Percentiles rank a stretch among this genome's conserved stretches.
phyloP scores from a whole-genome alignment of 2,797 vertebrate species.

The Artibeus lituratus region DNA sequence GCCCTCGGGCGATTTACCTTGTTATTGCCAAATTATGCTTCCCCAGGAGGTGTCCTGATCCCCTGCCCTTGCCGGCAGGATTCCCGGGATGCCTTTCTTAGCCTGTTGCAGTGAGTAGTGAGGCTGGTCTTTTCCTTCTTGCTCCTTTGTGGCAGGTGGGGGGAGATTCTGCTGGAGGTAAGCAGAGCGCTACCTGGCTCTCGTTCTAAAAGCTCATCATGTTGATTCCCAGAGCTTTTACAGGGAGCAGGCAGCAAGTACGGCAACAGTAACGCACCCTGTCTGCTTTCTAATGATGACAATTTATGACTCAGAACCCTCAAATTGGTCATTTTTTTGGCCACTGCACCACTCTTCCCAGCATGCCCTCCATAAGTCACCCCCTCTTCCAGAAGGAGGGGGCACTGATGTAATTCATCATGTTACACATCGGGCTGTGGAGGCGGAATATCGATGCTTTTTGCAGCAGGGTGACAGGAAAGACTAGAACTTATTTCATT shows the following conservation, averaged over 20 bases:
- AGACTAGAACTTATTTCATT: neutral
- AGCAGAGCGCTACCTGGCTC: neutral
- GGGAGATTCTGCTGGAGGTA: neutral
- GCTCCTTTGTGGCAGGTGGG: neutral
- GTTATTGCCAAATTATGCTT: neutral
- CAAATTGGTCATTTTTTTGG: slow-evolving; percentile 36
- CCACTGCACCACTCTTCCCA: neutral
- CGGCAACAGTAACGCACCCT: neutral
- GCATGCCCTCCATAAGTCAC: neutral
- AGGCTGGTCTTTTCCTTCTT: neutral
- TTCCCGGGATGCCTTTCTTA: neutral
- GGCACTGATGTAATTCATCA: neutral
- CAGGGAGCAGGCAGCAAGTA: neutral
- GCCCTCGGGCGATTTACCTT: neutral
- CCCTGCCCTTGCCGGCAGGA: neutral
- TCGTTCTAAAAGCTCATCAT: slow-evolving; percentile 38
- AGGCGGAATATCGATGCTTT: neutral
- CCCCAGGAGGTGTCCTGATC: neutral
- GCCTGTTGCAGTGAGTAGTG: neutral
- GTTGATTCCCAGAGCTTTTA: slow-evolving; percentile 45
- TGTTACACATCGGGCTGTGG: neutral
- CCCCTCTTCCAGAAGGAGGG: neutral
- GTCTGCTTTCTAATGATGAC: slow-evolving; percentile 53
- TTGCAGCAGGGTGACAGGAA: neutral
- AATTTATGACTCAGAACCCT: slow-evolving; percentile 56